Percentiles rank a stretch among this genome's conserved stretches.
These are phyloP conservation scores for Melipona bicolor DNA, from an alignment of 2,888 invertebrate genomes.

Conservation along the genomic window DNA sequence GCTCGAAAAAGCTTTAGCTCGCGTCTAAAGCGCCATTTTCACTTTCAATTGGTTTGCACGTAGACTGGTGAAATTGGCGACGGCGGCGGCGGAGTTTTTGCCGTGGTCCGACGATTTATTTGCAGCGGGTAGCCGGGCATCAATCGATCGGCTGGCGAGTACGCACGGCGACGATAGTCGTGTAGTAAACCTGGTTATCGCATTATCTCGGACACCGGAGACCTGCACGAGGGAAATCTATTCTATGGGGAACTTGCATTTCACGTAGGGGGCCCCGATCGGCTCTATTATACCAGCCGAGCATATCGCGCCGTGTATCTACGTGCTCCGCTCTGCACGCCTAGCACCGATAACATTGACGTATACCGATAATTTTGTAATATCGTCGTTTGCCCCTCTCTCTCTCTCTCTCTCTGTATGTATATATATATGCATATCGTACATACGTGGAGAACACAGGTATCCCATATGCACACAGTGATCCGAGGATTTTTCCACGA, in stretches of 20 bases:
- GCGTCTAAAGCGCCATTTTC: background rate
- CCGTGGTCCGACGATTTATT: conserved; percentile 58
- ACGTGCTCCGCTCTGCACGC: conserved; percentile 71
- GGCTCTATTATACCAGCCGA: conserved; percentile 69
- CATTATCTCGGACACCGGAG: conserved; percentile 77
- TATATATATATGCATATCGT: conserved; percentile 5
- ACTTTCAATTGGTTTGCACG: conserved; percentile 8
- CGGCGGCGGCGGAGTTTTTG: conserved; percentile 47
- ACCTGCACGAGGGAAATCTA: conserved; percentile 69
- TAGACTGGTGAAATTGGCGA: background rate
- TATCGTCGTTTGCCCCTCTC: conserved; percentile 61
- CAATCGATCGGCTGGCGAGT: conserved; percentile 67
- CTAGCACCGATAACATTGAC: conserved; percentile 80
- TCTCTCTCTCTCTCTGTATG: background rate
- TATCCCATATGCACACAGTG: background rate
- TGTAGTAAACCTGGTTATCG: conserved; percentile 77
- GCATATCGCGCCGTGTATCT: conserved; percentile 78
- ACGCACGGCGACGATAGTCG: conserved; percentile 67
- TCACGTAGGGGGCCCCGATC: conserved; percentile 74
- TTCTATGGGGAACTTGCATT: conserved; percentile 77
- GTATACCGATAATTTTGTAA: conserved; percentile 79
- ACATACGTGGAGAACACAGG: background rate
- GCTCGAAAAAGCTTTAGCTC: background rate
- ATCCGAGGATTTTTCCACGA: background rate
- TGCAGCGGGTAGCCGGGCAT: conserved; percentile 33